A percentile compares a stretch with the other conserved stretches of the same genome.
Conservation (phyloP, 2,888 invertebrate genomes). For the Caenorhabditis drosophilae region DNA sequence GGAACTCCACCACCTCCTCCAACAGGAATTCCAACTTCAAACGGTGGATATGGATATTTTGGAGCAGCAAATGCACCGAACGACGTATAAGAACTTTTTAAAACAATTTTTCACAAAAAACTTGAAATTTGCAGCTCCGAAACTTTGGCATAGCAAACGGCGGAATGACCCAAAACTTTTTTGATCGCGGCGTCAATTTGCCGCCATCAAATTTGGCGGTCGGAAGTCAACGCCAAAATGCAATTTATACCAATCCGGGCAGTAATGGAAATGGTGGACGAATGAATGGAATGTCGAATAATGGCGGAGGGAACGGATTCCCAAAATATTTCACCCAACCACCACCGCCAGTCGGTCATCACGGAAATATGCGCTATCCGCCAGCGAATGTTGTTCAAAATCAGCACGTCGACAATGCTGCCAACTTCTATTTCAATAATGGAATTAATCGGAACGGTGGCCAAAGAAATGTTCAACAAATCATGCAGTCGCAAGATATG, state of each 20-base stretch:
- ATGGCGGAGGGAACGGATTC: not conserved
- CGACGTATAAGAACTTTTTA: too few species aligned
- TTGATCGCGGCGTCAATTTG: conserved; percentile 16
- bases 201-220: conserved; percentile 39
- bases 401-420: too few species aligned
- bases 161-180: conserved; percentile 15
- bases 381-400: too few species aligned
- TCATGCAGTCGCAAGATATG: too few species aligned
- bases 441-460: too few species aligned
- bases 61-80: conserved; percentile 6
- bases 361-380: too few species aligned
- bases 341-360: conserved; percentile 11
- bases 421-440: too few species aligned
- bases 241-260: conserved; percentile 16
- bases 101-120: too few species aligned
- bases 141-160: too few species aligned
- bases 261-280: not conserved
- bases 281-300: conserved; percentile 17
- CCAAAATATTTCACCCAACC: conserved; percentile 21
- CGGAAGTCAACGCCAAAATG: conserved; percentile 34
- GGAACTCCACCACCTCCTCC: conserved; percentile 26
- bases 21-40: conserved; percentile 5
- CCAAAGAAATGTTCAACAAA: too few species aligned
- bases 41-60: conserved; percentile 40
- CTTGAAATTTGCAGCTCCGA: too few species aligned